Evolutionary conservation across 2,797 vertebrate species (phyloP).

Genomic region (Gastrophryne carolinensis): DNA sequence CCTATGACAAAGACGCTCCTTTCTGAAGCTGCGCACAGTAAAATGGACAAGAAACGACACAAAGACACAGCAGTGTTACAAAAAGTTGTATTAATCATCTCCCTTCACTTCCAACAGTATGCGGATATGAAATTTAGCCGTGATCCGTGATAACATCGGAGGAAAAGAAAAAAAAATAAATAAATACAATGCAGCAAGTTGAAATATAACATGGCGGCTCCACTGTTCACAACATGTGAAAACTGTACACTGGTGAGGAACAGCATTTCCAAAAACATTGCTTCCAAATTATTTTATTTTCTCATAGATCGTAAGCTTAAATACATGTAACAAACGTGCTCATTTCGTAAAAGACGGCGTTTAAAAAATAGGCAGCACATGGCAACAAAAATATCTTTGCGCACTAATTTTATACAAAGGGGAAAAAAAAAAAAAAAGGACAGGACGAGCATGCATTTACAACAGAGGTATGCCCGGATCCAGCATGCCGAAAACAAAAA

Average conservation of each 20-base stretch:
- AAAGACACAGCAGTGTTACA: conserved; percentile 75
- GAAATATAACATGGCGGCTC: conserved; percentile 70
- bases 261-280: conserved; percentile 75
- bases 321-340: conserved; percentile 83
- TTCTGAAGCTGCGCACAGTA: too few relatives aligned
- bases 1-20: too few relatives aligned
- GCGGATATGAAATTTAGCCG: conserved; percentile 77
- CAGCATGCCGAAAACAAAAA: conserved; percentile 73
- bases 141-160: conserved; percentile 73
- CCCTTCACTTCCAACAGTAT: conserved; percentile 76
- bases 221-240: conserved; percentile 77
- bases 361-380: conserved; percentile 79
- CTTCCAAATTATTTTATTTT: conserved; percentile 53
- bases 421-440: conserved; percentile 47
- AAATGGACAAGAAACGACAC: too few relatives aligned
- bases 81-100: conserved; percentile 84
- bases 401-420: conserved; percentile 75
- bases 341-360: conserved; percentile 72
- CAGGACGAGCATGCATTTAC: conserved; percentile 70
- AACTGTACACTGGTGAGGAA: conserved; percentile 82
- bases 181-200: conserved; percentile 79
- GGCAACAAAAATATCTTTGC: conserved; percentile 84
- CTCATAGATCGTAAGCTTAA: conserved; percentile 70
- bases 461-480: conserved; percentile 63
- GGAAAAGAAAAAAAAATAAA: conserved; percentile 80